Evolutionary conservation across 2,888 invertebrate species (phyloP).

Genomic region (Pristionchus arcanus): DNA sequence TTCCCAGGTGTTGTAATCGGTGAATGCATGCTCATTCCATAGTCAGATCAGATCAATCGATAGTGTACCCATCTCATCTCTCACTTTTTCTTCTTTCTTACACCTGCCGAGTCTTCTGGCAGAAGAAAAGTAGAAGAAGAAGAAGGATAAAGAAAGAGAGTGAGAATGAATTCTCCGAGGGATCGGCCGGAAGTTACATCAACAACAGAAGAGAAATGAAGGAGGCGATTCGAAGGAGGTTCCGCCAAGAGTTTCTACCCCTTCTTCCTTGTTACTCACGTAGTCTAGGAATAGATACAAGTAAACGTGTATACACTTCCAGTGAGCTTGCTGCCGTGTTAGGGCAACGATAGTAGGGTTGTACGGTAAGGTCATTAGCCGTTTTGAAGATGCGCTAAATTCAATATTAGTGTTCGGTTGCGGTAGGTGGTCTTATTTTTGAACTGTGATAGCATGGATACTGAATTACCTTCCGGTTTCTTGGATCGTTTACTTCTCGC

Average conservation of each 20-base stretch:
- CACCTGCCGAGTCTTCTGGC: slow-evolving; percentile 1
- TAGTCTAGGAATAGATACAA: too few species aligned
- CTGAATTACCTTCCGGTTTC: too few species aligned
- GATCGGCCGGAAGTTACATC: slow-evolving; percentile 49
- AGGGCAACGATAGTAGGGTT: too few species aligned
- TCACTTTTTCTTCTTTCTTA: slow-evolving; percentile 36
- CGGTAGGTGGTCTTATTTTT: too few species aligned
- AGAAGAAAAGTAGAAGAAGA: slow-evolving; percentile 20
- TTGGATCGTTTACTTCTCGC: background rate
- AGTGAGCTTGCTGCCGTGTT: too few species aligned
- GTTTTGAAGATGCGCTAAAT: too few species aligned
- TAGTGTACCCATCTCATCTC: background rate
- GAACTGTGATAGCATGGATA: too few species aligned
- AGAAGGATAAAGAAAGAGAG: slow-evolving; percentile 27
- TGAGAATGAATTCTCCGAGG: slow-evolving; percentile 28
- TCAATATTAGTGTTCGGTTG: too few species aligned
- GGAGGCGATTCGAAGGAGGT: background rate
- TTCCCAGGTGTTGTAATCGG: background rate
- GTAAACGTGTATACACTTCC: too few species aligned
- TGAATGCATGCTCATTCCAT: background rate
- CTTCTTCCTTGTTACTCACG: background rate
- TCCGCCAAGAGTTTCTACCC: background rate
- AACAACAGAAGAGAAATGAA: slow-evolving; percentile 10
- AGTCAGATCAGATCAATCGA: background rate
- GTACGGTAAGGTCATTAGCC: too few species aligned